Evolutionary conservation across 2,113 vertebrate genomes (phyloP).

Genomic region (Otis tarda): DNA sequence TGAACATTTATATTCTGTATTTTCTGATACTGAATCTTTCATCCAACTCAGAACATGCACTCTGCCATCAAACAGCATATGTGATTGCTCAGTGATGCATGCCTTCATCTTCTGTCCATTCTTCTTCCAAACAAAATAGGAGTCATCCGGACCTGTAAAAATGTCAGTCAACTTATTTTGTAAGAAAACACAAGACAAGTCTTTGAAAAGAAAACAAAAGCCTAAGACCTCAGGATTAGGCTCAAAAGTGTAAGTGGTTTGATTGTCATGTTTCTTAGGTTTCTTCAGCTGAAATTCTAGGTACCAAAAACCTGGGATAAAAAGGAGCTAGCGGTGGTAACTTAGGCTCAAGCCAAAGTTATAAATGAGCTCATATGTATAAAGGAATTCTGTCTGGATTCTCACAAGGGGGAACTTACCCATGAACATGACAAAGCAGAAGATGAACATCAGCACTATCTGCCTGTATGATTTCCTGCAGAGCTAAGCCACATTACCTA

Average conservation of each 20-base stretch:
- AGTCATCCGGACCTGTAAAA: constrained; percentile 81
- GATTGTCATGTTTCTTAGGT: not conserved
- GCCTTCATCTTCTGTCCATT: constrained; percentile 77
- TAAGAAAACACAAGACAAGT: not conserved
- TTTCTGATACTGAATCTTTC: constrained; percentile 75
- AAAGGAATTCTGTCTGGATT: not conserved
- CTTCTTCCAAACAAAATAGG: constrained; percentile 86
- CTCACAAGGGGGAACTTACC: accelerated
- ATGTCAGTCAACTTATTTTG: not conserved
- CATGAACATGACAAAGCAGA: accelerated
- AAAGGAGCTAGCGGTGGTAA: not conserved
- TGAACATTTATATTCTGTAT: constrained; percentile 83
- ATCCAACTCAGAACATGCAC: constrained; percentile 89
- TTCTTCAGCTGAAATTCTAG: not conserved
- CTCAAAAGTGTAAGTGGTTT: not conserved
- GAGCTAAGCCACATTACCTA: not conserved
- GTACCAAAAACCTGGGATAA: not conserved
- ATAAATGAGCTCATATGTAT: not conserved
- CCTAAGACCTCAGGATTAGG: not conserved
- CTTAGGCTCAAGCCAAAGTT: not conserved
- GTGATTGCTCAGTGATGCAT: constrained; percentile 74
- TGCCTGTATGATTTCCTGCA: accelerated
- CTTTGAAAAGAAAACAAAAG: not conserved
- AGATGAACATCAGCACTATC: not conserved
- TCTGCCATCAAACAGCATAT: constrained; percentile 67